Evolutionary conservation across 1,140 invertebrate genomes (phyloP), one percentile per base, ranked within the genome.

Genomic region (Solenopsis invicta): DNA sequence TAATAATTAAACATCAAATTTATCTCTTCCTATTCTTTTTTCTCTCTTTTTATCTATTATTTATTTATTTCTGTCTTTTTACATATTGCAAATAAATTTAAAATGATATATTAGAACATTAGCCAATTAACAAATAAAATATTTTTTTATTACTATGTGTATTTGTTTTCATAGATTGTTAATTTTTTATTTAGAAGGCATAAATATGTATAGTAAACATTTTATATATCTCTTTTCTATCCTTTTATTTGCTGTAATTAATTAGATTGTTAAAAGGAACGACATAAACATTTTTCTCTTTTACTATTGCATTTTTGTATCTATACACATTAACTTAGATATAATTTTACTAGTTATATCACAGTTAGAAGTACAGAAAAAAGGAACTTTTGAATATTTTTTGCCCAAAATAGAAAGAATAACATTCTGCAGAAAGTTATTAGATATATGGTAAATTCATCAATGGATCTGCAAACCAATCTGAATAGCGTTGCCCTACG

Each of bases 401-500:
- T 64, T 64, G 5, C 4, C 16, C 6, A 41, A n/a, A 66, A 16
- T 67, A 69, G 21, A 74, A 16, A 34, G 34, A 1, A 66, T 78
- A 48, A 64, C 0, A 12, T n/a, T 78, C 13, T 78, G 12, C 6
- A 21, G 12, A 21, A 75, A 75, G 6, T 21, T 16, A 34, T 18
- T 13, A 50, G 6, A 66, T 66, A 34, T 1, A 13, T 48, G 18
- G 24, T 9, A 45, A 81, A 69, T 69, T 54, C 13, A 34, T 66
- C 21, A 50, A 66, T 29, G 4, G 5, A 37, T 48, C 29, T 48
- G 48, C 54, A 72, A 62, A 34, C 13, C 34, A 13, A 54, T 10
- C 48, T 16, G 12, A n/a, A 64, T 29, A 66, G 69, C 59, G 45
- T 76, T 71, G 6, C n/a, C 21, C 34, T 61, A 34, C 54, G 71